phyloP scores from a whole-genome alignment of 2,888 invertebrate species.

The Ophraella communa region DNA sequence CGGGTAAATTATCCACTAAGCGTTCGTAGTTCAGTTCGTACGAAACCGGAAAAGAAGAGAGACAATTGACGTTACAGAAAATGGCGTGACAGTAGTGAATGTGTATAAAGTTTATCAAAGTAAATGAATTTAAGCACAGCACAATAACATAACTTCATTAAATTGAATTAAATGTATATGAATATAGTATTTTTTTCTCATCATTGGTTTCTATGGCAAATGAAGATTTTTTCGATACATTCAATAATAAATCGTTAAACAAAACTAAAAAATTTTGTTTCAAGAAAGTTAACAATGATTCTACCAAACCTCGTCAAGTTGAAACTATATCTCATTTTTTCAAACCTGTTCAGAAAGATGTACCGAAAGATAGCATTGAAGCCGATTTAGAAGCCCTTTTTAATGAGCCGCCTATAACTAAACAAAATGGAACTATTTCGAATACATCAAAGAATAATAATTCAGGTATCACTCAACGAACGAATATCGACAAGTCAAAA shows the following conservation, averaged over 20 bases:
- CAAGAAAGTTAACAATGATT: conserved; percentile 35
- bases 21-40: too few species aligned
- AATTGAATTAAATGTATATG: background rate
- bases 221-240: conserved; percentile 43
- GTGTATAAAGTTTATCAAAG: background rate
- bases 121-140: too few species aligned
- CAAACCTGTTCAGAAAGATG: background rate
- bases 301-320: background rate
- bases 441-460: background rate
- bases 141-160: background rate
- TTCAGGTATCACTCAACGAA: background rate
- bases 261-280: conserved; percentile 44
- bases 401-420: background rate
- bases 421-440: background rate
- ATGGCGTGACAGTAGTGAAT: background rate
- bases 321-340: conserved; percentile 25
- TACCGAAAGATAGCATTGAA: conserved; percentile 1
- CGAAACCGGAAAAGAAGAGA: background rate
- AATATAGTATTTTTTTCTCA: background rate
- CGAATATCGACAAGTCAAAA: background rate
- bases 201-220: conserved; percentile 31
- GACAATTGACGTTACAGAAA: background rate
- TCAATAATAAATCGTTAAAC: conserved; percentile 30
- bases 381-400: conserved; percentile 9
- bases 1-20: background rate